These are phyloP conservation scores for Enteromius trimaculatus DNA, from an alignment of 2,797 vertebrate species.

Conservation along the genomic window DNA sequence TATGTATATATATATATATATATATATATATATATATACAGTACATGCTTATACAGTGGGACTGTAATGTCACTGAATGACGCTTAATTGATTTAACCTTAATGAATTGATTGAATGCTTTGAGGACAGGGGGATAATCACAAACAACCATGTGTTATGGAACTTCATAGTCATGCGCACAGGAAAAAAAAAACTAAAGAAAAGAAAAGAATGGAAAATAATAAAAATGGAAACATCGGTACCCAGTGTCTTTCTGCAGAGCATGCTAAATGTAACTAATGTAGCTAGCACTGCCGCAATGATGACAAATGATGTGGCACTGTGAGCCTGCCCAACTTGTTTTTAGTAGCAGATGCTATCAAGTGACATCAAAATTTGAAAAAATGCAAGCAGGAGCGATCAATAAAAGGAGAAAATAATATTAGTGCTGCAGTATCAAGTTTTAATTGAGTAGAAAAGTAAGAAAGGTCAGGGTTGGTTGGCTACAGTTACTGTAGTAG, in stretches of 20 bases:
- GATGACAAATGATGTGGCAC: background rate
- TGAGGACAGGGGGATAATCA: background rate
- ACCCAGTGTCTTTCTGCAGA: background rate
- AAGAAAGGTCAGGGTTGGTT: background rate
- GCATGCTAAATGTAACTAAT: conserved; percentile 1
- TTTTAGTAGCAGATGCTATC: background rate
- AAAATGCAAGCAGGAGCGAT: background rate
- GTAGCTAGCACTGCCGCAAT: background rate
- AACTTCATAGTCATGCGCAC: background rate
- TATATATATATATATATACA: background rate
- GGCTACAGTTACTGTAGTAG: background rate
- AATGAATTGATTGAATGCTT: background rate
- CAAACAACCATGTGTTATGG: background rate
- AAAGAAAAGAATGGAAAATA: background rate
- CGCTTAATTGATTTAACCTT: background rate
- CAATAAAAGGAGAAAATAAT: background rate
- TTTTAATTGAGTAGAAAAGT: background rate
- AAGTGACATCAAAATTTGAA: background rate
- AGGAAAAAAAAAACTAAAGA: background rate
- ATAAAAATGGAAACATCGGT: background rate
- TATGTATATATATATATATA: no score
- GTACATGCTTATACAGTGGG: background rate
- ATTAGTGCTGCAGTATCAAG: background rate
- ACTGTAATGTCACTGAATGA: background rate
- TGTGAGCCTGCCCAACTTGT: background rate